Conservation (phyloP, 92 coral and sea anemone genomes). For the Isaurus tuberculatus region DNA sequence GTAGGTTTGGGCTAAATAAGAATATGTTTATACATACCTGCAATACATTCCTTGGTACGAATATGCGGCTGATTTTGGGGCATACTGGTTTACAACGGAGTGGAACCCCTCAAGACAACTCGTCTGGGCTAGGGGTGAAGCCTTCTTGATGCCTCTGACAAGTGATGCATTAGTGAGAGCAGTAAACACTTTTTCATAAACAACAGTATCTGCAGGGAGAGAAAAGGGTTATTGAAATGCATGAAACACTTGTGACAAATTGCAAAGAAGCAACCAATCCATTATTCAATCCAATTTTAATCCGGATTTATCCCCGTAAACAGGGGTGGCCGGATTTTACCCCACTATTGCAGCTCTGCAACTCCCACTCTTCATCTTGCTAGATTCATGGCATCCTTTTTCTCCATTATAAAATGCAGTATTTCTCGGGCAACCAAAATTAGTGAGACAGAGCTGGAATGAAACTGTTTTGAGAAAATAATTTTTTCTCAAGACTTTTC, state of each 20-base stretch:
- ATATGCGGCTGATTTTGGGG: neutral
- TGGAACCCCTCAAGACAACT: slow-evolving; percentile 26
- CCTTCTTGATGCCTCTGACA: slow-evolving; percentile 28
- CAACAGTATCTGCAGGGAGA: slow-evolving; percentile 4
- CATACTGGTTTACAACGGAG: slow-evolving; percentile 12
- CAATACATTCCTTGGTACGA: slow-evolving; percentile 18
- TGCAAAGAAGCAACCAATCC: neutral
- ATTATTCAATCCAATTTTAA: neutral
- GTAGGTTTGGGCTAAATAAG: neutral
- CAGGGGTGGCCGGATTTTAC: no score
- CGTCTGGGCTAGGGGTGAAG: slow-evolving; percentile 28
- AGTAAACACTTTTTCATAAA: slow-evolving; percentile 5
- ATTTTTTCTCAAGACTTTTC: no score
- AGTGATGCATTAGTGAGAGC: neutral
- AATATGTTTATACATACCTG: slow-evolving; percentile 1
- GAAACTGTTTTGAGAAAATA: neutral
- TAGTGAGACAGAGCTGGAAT: neutral
- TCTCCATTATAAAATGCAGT: neutral
- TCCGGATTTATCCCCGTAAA: no score
- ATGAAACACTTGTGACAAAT: neutral
- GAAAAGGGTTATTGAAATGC: neutral
- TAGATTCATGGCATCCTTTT: no score
- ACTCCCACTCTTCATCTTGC: no score
- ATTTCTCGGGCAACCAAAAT: neutral
- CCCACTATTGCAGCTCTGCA: no score